Base-by-base conservation (phyloP, 2,113 vertebrate genomes). In the Gracilinanus agilis region DNA sequence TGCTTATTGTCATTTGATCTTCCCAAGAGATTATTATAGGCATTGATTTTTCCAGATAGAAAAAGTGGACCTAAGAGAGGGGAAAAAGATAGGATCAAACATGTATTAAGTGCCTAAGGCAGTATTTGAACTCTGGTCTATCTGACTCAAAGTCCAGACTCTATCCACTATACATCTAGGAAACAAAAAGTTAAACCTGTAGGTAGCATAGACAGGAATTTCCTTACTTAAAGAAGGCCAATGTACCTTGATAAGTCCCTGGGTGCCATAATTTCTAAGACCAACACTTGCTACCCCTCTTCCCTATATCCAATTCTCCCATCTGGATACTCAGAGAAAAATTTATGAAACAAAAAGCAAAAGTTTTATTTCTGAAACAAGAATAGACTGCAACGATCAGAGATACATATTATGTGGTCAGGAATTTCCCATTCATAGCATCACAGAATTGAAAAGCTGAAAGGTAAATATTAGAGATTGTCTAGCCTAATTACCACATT, bases 291-390 rank as follows among this genome's bases (percentile, higher is more conserved):
- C 44, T 89, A 58, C 27, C 40, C 29, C n/a, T 19, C 55, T 27
- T 55, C 89, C 55, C 92, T 44, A 83, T 19, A 13, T 88, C 55
- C 91, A 13, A 27, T 88, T 75, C 13, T 75, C 29, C 61, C 61
- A 75, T 75, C 13, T 75, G 61, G 61, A 3, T 34, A n/a, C 61
- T n/a, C 29, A 75, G 61, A 75, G 27, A 61, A 34, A 75, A n/a
- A 25, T 75, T 75, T 93, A 58, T 53, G 92, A 95, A 92, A 53
- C 23, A 92, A 67, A 53, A 55, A 27, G 91, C 53, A 89, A 3
- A 75, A 5, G 0, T 90, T 96, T 97, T 93, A 91, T 95, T 97
- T 96, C 90, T 95, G 49, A 92, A 91, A 94, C 92, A 54, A 55
- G 75, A 95, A 94, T 75, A 94, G 24, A n/a, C 90, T 21, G 88